Percentiles rank a stretch among this genome's conserved stretches.
phyloP scores from a whole-genome alignment of 1,140 invertebrate species.

The Philaenus spumarius region DNA sequence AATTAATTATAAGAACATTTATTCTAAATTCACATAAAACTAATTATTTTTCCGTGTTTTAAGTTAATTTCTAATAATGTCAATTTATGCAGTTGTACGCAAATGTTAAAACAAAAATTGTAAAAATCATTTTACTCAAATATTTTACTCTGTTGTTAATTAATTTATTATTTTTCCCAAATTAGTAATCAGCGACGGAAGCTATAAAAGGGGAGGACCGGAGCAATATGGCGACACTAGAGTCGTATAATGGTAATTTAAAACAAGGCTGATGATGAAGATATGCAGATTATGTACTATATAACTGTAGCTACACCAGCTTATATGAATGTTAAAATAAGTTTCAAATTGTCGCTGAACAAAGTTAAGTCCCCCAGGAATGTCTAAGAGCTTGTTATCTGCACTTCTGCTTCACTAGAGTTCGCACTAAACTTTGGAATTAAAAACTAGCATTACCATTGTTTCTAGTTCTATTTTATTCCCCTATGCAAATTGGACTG shows the following conservation, averaged over 20 bases:
- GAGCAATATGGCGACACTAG: background rate
- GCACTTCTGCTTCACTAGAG: background rate
- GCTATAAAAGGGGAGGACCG: background rate
- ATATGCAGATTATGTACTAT: conserved; percentile 17
- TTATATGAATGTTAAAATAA: conserved; percentile 21
- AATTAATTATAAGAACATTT: too few species aligned
- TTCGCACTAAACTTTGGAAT: background rate
- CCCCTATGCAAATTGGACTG: too few species aligned
- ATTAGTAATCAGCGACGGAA: background rate
- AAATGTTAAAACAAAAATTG: too few species aligned
- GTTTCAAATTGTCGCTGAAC: conserved; percentile 12
- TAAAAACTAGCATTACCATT: background rate
- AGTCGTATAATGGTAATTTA: conserved; percentile 17
- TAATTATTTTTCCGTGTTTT: too few species aligned
- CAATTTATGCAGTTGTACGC: too few species aligned
- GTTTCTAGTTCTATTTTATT: background rate
- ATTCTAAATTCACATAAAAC: too few species aligned
- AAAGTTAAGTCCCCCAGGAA: conserved; percentile 5
- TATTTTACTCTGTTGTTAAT: too few species aligned
- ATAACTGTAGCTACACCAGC: conserved; percentile 9
- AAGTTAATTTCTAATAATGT: too few species aligned
- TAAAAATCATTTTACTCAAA: too few species aligned
- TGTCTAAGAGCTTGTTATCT: background rate
- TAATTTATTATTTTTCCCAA: background rate
- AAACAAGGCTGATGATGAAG: conserved; percentile 12